Conservation (phyloP, 1,140 invertebrate species). For the Bactericera cockerelli region DNA sequence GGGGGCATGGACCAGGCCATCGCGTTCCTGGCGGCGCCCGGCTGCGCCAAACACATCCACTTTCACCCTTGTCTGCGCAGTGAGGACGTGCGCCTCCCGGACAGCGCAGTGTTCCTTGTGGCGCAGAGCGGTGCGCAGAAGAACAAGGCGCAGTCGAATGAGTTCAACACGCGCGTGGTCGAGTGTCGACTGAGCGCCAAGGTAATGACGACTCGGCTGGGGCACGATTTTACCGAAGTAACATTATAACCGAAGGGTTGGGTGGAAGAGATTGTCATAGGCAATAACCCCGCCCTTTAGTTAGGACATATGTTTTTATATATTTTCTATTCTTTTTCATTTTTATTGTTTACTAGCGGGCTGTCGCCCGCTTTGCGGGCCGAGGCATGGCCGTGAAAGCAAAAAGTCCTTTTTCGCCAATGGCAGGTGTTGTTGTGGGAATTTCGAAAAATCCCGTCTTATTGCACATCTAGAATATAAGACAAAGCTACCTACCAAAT, state of each 20-base stretch:
- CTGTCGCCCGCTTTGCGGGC: too few species aligned
- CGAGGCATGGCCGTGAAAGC: too few species aligned
- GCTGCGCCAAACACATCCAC: constrained; percentile 78
- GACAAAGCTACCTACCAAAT: too few species aligned
- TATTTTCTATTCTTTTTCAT: too few species aligned
- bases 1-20: constrained; percentile 99
- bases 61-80: constrained; percentile 80
- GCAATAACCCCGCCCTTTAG: too few species aligned
- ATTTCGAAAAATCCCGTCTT: too few species aligned
- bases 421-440: too few species aligned
- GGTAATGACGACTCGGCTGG: constrained; percentile 35
- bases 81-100: constrained; percentile 61
- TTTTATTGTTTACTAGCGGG: too few species aligned
- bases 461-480: too few species aligned
- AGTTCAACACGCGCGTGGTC: constrained; percentile 87
- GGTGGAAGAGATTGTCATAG: too few species aligned
- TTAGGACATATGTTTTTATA: too few species aligned
- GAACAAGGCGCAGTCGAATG: constrained; percentile 83
- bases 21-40: constrained; percentile 76
- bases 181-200: constrained; percentile 83
- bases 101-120: constrained; percentile 75
- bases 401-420: too few species aligned
- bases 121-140: constrained; percentile 76
- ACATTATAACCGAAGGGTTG: background rate
- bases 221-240: background rate